Conservation (phyloP, 2,888 invertebrate species). For the Leptura quadrifasciata region DNA sequence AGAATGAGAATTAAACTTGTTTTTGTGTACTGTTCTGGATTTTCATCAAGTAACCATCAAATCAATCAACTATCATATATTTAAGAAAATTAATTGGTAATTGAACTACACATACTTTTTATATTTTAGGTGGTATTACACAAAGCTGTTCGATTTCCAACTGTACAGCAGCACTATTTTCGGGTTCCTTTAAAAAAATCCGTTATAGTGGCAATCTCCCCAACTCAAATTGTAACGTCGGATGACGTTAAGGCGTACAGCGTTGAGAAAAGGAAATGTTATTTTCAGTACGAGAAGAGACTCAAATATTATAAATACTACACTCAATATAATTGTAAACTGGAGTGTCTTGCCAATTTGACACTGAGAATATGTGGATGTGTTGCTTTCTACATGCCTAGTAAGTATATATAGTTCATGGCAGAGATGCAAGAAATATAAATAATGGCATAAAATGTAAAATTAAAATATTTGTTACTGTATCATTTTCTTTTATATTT, state of each 20-base stretch:
- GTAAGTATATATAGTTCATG: conserved; percentile 62
- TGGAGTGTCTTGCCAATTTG: conserved; percentile 82
- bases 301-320: conserved; percentile 81
- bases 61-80: too few relatives aligned
- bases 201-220: conserved; percentile 81
- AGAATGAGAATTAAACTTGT: too few relatives aligned
- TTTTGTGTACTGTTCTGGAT: too few relatives aligned
- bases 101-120: background rate
- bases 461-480: too few relatives aligned
- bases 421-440: too few relatives aligned
- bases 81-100: too few relatives aligned
- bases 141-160: conserved; percentile 81
- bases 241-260: conserved; percentile 79
- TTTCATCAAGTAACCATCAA: too few relatives aligned
- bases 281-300: conserved; percentile 79
- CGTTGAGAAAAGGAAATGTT: conserved; percentile 80
- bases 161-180: conserved; percentile 82
- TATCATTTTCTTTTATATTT: too few relatives aligned
- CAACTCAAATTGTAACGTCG: conserved; percentile 83
- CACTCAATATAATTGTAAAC: conserved; percentile 82
- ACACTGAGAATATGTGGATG: conserved; percentile 73
- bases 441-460: too few relatives aligned
- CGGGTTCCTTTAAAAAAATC: conserved; percentile 82
- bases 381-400: conserved; percentile 80
- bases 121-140: conserved; percentile 79